These are phyloP conservation scores for Dasypogon diadema DNA, from an alignment of 2,888 invertebrate species.

Conservation along the genomic window DNA sequence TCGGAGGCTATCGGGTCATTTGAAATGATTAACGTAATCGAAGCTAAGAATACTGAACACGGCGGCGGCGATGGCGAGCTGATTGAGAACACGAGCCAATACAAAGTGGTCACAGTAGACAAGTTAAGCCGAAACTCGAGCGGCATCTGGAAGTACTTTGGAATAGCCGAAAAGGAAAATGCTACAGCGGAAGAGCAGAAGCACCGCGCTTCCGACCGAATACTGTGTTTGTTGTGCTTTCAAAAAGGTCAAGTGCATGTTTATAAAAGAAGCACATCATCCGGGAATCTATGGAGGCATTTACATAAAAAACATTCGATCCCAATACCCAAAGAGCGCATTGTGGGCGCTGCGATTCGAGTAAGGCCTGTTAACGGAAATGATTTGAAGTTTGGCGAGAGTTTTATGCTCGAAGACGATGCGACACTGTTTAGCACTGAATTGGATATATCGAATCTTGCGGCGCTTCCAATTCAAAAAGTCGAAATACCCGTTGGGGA, in stretches of 20 bases:
- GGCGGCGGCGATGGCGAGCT: conserved; percentile 9
- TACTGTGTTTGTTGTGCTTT: conserved; percentile 57
- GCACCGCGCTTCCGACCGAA: conserved; percentile 45
- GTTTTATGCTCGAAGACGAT: conserved; percentile 8
- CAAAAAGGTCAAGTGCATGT: conserved; percentile 55
- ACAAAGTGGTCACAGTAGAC: conserved; percentile 21
- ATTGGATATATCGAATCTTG: background rate
- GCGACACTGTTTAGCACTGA: conserved; percentile 19
- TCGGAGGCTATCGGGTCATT: conserved; percentile 15
- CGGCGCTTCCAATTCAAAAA: background rate
- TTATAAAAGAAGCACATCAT: conserved; percentile 57
- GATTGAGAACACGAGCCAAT: conserved; percentile 38
- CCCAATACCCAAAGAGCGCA: conserved; percentile 55
- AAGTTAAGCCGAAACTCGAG: conserved; percentile 9
- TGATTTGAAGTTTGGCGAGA: conserved; percentile 3
- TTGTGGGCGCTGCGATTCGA: conserved; percentile 40
- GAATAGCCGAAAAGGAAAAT: conserved; percentile 38
- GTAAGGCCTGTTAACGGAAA: background rate
- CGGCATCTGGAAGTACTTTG: conserved; percentile 47
- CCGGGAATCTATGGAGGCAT: conserved; percentile 57
- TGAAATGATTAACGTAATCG: conserved; percentile 28
- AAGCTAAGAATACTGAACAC: conserved; percentile 21
- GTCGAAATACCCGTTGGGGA: background rate
- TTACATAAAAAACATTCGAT: conserved; percentile 56
- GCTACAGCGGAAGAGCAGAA: conserved; percentile 1